Percentiles rank a stretch among this genome's conserved stretches.
Conservation (phyloP, 2,113 vertebrate species). For the chimpanzee (Pan troglodytes) region NHGRI_mPanTro3-v2.1_pri NC_072403.2:176123501-176124000, state of each 20-base stretch:
- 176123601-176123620: neutral
- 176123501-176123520: neutral
- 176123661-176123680: neutral
- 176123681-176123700: neutral
- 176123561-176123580: neutral
- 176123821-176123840: too few relatives aligned
- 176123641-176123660: neutral
- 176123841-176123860: accelerated
- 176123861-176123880: accelerated
- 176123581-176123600: neutral
- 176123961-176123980: neutral
- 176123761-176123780: neutral
- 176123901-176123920: accelerated
- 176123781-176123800: neutral
- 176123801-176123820: neutral
- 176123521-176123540: neutral
- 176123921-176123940: neutral
- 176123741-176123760: neutral
- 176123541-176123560: neutral
- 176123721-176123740: neutral
- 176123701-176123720: neutral
- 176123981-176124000: neutral
- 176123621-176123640: neutral
- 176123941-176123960: neutral
- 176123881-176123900: accelerated